These are phyloP conservation scores for Squalus acanthias DNA, from an alignment of 2,797 vertebrate genomes.

Conservation along the genomic window DNA sequence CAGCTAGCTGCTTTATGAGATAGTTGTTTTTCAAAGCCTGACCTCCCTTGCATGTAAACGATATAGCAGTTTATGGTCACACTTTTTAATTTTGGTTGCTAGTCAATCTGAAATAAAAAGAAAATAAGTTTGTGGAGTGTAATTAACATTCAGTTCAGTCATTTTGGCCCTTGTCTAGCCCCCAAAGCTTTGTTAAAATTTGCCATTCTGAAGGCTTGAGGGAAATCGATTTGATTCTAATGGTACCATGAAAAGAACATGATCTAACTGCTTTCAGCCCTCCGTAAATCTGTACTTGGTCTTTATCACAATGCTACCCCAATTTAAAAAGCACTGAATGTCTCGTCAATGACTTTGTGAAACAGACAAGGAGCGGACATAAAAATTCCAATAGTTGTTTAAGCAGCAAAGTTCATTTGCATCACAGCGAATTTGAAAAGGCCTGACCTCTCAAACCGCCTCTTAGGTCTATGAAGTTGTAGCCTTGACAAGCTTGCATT, in stretches of 20 bases:
- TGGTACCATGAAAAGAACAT: slow-evolving; percentile 99
- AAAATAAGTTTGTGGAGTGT: slow-evolving; percentile 84
- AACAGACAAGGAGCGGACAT: slow-evolving; percentile 88
- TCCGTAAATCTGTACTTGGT: slow-evolving; percentile 96
- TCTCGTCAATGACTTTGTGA: slow-evolving; percentile 99
- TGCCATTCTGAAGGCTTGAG: slow-evolving; percentile 84
- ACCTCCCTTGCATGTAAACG: slow-evolving; percentile 74
- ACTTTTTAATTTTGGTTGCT: slow-evolving; percentile 63
- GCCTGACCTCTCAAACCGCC: slow-evolving; percentile 93
- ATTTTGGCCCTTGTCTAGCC: slow-evolving; percentile 81
- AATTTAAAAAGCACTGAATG: slow-evolving; percentile 99
- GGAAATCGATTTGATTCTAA: slow-evolving; percentile 99
- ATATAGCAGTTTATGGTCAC: slow-evolving; percentile 75
- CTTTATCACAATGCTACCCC: slow-evolving; percentile 90
- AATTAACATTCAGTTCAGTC: slow-evolving; percentile 99
- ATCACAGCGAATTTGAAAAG: slow-evolving; percentile 94
- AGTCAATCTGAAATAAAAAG: slow-evolving; percentile 79
- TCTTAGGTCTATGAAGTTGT: slow-evolving; percentile 90
- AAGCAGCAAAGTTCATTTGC: slow-evolving; percentile 97
- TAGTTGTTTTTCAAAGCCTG: slow-evolving; percentile 68
- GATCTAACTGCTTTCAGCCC: slow-evolving; percentile 99
- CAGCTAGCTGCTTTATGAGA: slow-evolving; percentile 62
- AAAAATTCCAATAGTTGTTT: slow-evolving; percentile 99
- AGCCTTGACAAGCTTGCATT: slow-evolving; percentile 89
- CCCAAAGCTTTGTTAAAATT: slow-evolving; percentile 83